Base-by-base conservation (phyloP, 2,797 vertebrate species). In the Yasuhikotakia modesta region DNA sequence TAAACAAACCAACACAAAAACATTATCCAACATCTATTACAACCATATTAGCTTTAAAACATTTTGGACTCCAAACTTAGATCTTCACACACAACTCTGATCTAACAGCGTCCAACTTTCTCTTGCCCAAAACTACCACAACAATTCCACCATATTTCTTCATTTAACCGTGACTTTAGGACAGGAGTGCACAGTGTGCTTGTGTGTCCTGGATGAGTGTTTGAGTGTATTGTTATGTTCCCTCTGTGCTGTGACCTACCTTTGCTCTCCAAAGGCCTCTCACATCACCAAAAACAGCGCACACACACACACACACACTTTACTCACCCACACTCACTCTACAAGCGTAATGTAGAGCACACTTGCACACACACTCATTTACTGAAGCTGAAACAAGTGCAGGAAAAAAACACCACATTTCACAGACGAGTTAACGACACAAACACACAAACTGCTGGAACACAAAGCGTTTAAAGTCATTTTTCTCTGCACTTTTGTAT, bases 231-330 rank as follows among this genome's bases (percentile, higher is more conserved):
- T 61, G 63, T 27, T 52, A 70, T 43, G 45, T 30, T 68, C 24
- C 30, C 64, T 22, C 39, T 7, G 30, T 8, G 5, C 66, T 24
- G 8, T 69, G 76, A 78, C 76, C 30, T 78, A 78, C 58, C 76
- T 78, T 63, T 78, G 58, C 67, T 78, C 52, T 60, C 58, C 64
- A 67, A 67, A 70, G 76, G 76, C 67, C 76, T 35, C 32, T 63
- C 45, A 27, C 75, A 76, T 24, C 43, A 58, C 63, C 22, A 67
- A 32, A 60, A 76, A 68, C 64, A 4, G 27, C 27, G 6, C 32
- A 27, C 53, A 57, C 39, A 24, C 43, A 50, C 17, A 46, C 66
- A 53, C 50, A 50, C 30, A 57, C n/a, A 46, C 57, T 30, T n/a
- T 1, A 46, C 55, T 11, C n/a, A 66, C 73, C 21, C n/a, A n/a